Percentiles rank a stretch among this genome's conserved stretches.
Conservation (phyloP, 2,797 vertebrate genomes). For the Bradypus variegatus region DNA sequence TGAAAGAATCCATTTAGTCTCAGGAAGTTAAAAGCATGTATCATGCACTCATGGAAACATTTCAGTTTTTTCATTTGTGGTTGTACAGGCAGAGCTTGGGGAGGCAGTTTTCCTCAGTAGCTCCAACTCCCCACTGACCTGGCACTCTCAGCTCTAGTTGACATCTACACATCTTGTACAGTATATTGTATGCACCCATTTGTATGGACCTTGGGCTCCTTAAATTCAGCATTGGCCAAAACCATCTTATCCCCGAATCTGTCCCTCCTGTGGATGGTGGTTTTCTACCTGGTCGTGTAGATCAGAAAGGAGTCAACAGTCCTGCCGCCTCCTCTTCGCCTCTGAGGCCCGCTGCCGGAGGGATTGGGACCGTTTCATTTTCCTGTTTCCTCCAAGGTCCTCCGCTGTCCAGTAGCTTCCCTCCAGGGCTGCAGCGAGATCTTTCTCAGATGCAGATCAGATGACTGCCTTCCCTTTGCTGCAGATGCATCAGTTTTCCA, state of each 20-base stretch:
- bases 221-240: neutral
- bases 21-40: neutral
- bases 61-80: rapidly evolving
- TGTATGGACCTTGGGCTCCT: neutral
- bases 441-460: neutral
- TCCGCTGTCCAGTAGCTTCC: neutral
- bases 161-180: rapidly evolving
- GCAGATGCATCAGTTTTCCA: neutral
- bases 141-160: rapidly evolving
- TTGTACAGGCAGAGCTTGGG: neutral
- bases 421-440: neutral
- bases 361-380: neutral
- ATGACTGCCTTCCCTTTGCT: neutral
- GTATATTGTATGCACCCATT: neutral
- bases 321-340: neutral
- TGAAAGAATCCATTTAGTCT: rapidly evolving
- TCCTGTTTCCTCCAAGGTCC: neutral
- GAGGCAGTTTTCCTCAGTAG: neutral
- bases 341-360: no score
- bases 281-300: neutral
- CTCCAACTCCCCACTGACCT: neutral
- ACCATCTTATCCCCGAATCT: neutral
- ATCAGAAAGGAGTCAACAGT: neutral
- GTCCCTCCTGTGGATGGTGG: neutral
- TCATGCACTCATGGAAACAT: rapidly evolving